Conservation (phyloP, 2,113 vertebrate species). For the Castor canadensis region DNA sequence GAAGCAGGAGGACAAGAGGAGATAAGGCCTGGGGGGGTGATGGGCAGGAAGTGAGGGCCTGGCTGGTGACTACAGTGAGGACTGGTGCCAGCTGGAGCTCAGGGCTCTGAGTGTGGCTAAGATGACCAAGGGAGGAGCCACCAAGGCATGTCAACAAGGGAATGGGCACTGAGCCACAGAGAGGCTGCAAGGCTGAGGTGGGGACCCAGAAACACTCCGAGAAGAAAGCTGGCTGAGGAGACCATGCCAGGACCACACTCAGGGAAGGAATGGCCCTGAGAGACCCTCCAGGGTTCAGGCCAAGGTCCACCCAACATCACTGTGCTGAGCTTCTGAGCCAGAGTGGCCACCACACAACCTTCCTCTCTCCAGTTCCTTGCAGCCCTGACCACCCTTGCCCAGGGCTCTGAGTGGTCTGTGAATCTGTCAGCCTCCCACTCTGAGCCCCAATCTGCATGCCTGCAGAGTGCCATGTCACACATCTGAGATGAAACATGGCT, state of each 20-base stretch:
- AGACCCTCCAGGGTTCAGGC: neutral
- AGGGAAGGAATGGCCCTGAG: neutral
- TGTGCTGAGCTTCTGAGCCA: too few relatives aligned
- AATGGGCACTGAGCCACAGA: rapidly evolving
- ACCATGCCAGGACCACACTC: neutral
- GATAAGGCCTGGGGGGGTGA: neutral
- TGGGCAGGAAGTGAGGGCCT: neutral
- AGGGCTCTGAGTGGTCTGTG: neutral
- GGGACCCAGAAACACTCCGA: neutral
- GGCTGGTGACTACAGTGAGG: neutral
- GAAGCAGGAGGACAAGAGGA: neutral
- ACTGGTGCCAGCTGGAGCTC: neutral
- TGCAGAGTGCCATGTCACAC: neutral
- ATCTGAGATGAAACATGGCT: neutral
- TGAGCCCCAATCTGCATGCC: rapidly evolving
- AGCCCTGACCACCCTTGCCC: too few relatives aligned
- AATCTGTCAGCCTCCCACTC: neutral
- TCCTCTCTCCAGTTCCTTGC: neutral
- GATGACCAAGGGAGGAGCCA: rapidly evolving
- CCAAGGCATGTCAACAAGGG: neutral
- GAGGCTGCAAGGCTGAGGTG: neutral
- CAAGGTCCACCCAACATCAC: neutral
- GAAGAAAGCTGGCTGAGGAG: neutral
- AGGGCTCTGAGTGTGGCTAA: neutral
- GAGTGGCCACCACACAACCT: rapidly evolving